A percentile compares a stretch with the other conserved stretches of the same genome.
phyloP scores from a whole-genome alignment of 2,888 invertebrate species.

The Griposia aprilina region DNA sequence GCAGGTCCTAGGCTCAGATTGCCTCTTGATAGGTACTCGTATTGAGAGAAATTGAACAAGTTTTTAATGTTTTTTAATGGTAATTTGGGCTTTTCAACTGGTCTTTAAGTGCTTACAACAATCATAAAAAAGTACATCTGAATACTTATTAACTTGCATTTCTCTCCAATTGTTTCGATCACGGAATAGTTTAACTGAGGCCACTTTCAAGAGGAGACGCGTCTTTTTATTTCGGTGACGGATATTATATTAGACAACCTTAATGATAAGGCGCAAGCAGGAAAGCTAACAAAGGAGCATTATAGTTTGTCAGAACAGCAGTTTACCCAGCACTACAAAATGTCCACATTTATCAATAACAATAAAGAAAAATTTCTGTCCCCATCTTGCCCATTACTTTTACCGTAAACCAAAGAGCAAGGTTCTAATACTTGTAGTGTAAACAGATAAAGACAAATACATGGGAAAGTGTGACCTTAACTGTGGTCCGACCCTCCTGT shows the following conservation, averaged over 20 bases:
- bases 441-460: constrained; percentile 54
- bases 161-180: neutral
- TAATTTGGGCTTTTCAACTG: constrained; percentile 24
- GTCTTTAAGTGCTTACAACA: neutral
- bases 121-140: neutral
- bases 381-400: neutral
- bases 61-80: constrained; percentile 26
- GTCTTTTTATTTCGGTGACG: neutral
- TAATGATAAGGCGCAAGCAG: neutral
- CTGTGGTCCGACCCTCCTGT: constrained; percentile 60
- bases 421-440: constrained; percentile 33
- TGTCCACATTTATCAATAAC: neutral
- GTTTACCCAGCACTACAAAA: neutral
- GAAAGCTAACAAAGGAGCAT: neutral
- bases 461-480: constrained; percentile 72
- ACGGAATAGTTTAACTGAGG: neutral
- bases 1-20: constrained; percentile 48
- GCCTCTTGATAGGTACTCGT: constrained; percentile 37
- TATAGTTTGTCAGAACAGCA: neutral
- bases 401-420: constrained; percentile 41
- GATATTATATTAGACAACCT: neutral
- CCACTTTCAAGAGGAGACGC: neutral
- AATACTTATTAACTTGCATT: neutral
- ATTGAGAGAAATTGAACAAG: constrained; percentile 57
- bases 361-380: neutral